Evolutionary conservation across 2,888 invertebrate genomes (phyloP).

Genomic region (Mimachlamys varia): DNA sequence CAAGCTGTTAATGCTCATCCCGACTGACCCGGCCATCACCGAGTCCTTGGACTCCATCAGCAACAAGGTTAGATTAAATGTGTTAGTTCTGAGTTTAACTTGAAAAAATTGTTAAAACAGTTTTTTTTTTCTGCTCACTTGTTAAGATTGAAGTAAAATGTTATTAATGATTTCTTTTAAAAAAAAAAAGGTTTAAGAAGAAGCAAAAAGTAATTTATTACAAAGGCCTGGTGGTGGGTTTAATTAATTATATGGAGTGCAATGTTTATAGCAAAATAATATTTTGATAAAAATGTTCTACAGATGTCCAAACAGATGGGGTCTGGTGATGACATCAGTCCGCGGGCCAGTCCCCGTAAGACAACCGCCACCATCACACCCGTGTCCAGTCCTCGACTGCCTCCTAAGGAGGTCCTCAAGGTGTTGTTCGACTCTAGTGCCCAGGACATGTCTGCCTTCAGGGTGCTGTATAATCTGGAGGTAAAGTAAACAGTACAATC

Average conservation of each 20-base stretch:
- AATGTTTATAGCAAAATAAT: too few species aligned
- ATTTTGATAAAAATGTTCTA: background rate
- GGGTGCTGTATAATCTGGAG: conserved; percentile 82
- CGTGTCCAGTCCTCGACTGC: conserved; percentile 60
- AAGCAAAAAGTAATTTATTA: too few species aligned
- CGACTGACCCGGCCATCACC: conserved; percentile 82
- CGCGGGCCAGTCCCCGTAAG: conserved; percentile 77
- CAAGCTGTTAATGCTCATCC: conserved; percentile 82
- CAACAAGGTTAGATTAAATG: conserved; percentile 70
- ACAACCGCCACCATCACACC: conserved; percentile 69
- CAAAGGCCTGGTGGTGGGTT: too few species aligned
- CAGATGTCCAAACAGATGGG: conserved; percentile 60
- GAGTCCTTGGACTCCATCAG: conserved; percentile 81
- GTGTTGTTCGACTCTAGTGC: conserved; percentile 79
- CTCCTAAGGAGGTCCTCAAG: conserved; percentile 77
- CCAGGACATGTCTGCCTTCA: conserved; percentile 81
- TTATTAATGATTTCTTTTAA: too few species aligned
- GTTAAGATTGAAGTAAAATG: too few species aligned
- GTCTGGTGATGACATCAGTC: conserved; percentile 73
- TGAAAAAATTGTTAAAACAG: too few species aligned
- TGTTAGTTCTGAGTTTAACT: too few species aligned
- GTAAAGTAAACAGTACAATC: conserved; percentile 60
- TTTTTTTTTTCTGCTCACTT: too few species aligned
- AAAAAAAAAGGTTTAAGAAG: too few species aligned
- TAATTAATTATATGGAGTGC: too few species aligned